These are phyloP conservation scores for Diorhabda carinulata DNA, from an alignment of 1,140 invertebrate genomes.

Conservation along the genomic window DNA sequence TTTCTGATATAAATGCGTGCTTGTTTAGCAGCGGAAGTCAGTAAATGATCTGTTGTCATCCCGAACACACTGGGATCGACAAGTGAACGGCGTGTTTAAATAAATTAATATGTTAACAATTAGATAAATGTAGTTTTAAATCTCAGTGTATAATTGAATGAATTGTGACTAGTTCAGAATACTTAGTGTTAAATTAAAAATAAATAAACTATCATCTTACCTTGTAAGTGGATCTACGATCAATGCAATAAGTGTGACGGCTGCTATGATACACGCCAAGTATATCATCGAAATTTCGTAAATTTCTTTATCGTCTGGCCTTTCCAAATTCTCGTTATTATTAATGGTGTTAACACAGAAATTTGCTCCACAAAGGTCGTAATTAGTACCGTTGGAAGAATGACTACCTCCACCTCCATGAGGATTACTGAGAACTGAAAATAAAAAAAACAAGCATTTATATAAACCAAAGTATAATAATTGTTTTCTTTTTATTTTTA, in stretches of 20 bases:
- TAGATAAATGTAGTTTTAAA: no score
- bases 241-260: constrained; percentile 78
- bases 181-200: no score
- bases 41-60: no score
- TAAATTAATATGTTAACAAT: no score
- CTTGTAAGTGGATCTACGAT: constrained; percentile 87
- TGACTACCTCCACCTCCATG: constrained; percentile 56
- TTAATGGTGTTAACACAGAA: constrained; percentile 67
- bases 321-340: constrained; percentile 66
- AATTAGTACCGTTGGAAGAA: constrained; percentile 51
- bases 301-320: constrained; percentile 78
- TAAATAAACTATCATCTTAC: constrained; percentile 45
- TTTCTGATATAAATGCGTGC: no score
- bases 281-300: constrained; percentile 87
- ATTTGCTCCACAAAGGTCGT: constrained; percentile 73
- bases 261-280: constrained; percentile 77
- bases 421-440: constrained; percentile 70
- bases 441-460: constrained; percentile 21
- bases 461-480: background rate
- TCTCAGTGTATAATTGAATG: no score
- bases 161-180: no score
- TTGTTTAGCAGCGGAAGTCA: no score
- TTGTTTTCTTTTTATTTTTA: no score
- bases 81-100: no score
- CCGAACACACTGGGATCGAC: no score